Base-by-base conservation (phyloP, 2,113 vertebrate genomes). In the Callionymus lyra region DNA sequence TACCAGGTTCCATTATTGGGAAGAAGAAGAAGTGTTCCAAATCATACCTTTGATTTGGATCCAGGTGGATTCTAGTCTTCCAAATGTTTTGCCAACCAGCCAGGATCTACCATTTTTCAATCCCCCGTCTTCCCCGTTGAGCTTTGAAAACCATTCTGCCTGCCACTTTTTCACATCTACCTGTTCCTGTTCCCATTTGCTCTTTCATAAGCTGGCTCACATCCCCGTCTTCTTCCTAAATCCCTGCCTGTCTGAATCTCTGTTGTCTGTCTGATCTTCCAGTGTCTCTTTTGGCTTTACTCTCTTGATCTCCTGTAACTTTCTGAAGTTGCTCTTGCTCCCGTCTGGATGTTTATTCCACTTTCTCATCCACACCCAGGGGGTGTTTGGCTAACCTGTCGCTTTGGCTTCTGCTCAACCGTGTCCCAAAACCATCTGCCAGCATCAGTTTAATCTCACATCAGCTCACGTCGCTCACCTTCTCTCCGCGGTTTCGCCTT, bases 371-470 rank as follows among this genome's bases (percentile, higher is more conserved):
- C 17, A 34, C 40, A 43, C 27, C 13, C 1, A 10, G 16, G 16
- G 9, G 44, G 55, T 51, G 54, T 56, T 55, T 70, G 40, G 48
- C 36, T 52, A 57, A 65, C 70, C 68, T 44, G 55, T 58, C 56
- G 27, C 55, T 51, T 47, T 59, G 58, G 52, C 59, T 18, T 35
- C 18, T 34, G 17, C 40, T 70, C 61, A 62, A 19, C 44, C 50
- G 11, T 50, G 54, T 53, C 72, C 58, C 47, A 10, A 41, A 10
- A 42, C 63, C 76, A 74, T 74, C 72, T 76, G 75, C 68, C 68
- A 64, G 56, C 75, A 71, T 72, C 74, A 74, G 76, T 68, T 69
- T 70, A 69, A 81, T 81, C 53, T 71, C 65, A 69, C 57, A 60
- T 59, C 57, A 41, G 65, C 65, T 44, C 70, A 47, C 31, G 53